Conservation (phyloP, 2,888 invertebrate species). For the Seladonia tumulorum region DNA sequence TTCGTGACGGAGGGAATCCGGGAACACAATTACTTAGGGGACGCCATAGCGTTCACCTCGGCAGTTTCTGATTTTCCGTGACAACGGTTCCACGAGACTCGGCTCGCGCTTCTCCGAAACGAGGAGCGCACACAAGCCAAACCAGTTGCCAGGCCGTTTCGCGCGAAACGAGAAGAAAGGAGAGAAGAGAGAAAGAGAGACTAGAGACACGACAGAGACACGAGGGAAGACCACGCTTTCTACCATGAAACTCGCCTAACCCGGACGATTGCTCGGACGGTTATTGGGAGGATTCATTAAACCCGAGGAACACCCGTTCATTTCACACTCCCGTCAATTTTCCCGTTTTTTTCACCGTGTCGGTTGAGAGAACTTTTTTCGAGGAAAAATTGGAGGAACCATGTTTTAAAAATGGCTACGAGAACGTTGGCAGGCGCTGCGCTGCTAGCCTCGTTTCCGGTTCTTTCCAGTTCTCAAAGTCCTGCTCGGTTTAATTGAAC, state of each 20-base stretch:
- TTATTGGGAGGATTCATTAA: conserved; percentile 26
- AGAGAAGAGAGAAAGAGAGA: conserved; percentile 2
- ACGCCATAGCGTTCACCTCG: not conserved
- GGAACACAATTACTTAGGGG: not conserved
- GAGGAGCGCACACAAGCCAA: conserved; percentile 62
- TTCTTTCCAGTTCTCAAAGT: not conserved
- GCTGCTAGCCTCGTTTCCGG: not conserved
- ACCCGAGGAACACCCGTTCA: not conserved
- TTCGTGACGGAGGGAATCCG: not conserved
- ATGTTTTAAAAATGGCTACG: not conserved
- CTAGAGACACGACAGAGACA: conserved; percentile 45
- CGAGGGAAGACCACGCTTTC: conserved; percentile 36
- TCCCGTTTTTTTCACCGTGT: not conserved
- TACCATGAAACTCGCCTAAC: conserved; percentile 9
- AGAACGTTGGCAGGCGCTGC: not conserved
- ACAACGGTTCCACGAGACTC: conserved; percentile 28
- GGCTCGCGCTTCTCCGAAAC: conserved; percentile 50
- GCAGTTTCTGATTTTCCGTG: conserved; percentile 7
- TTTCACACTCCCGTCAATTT: not conserved
- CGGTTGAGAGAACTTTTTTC: not conserved
- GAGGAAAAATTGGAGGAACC: not conserved
- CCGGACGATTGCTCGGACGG: not conserved
- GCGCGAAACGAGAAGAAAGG: conserved; percentile 28
- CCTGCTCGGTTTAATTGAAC: not conserved
- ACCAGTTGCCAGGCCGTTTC: conserved; percentile 68